These are phyloP conservation scores for Paradisaea rubra DNA, from an alignment of 2,113 vertebrate genomes.

Conservation along the genomic window DNA sequence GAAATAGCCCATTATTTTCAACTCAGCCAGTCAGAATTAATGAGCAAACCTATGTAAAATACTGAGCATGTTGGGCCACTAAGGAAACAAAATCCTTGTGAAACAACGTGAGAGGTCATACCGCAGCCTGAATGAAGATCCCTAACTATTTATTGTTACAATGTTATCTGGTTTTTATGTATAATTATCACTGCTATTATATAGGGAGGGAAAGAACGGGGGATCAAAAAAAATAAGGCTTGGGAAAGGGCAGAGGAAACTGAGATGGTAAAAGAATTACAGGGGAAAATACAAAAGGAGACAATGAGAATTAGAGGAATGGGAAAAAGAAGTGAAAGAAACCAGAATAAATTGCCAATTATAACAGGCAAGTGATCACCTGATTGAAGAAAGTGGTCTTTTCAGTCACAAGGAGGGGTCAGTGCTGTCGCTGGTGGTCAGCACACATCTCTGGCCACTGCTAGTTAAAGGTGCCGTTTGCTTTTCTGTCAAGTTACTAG, in stretches of 20 bases:
- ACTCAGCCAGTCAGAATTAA: not conserved
- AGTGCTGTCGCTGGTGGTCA: fast-evolving
- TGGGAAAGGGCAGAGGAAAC: not conserved
- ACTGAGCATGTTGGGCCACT: not conserved
- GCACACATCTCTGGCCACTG: not conserved
- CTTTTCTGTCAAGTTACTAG: not conserved
- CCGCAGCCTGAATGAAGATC: not conserved
- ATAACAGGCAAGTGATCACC: not conserved
- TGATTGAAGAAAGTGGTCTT: not conserved
- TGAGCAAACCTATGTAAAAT: not conserved
- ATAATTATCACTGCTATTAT: not conserved
- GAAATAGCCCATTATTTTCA: not conserved
- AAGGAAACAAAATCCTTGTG: not conserved
- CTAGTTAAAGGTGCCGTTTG: not conserved
- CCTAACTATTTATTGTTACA: not conserved
- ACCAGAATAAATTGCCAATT: not conserved
- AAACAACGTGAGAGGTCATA: not conserved
- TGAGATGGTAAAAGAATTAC: not conserved
- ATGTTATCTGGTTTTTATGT: not conserved
- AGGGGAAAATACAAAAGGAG: not conserved
- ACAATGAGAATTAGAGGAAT: not conserved
- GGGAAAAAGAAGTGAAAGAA: not conserved
- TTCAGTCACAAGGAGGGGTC: not conserved
- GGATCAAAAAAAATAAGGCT: not conserved
- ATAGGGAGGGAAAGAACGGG: not conserved